Base-by-base conservation (phyloP, 2,113 vertebrate genomes). In the Panurus biarmicus region DNA sequence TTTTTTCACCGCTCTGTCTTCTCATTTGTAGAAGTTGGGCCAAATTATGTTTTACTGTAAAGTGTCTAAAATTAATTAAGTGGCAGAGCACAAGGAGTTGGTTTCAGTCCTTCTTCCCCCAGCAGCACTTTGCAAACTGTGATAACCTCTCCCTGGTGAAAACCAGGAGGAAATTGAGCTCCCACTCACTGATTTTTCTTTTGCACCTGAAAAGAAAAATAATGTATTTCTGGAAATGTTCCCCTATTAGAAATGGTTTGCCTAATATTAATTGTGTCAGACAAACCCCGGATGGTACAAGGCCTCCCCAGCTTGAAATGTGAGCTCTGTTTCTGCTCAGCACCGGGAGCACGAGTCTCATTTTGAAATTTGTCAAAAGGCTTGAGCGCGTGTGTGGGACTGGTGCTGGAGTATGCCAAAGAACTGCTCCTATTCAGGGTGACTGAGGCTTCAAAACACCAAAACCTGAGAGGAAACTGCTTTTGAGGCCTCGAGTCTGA, bases 11-110 rank as follows among this genome's bases (percentile, higher is more conserved):
- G 4, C 69, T 86, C 44, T 25, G 6, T 61, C 50, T 50, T 83
- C 77, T 90, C 60, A 28, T 83, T 56, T 71, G 36, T 70, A 80
- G 76, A 79, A 78, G 36, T 47, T 11, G 15, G 57, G 62, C 67
- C 87, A 90, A 92, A 87, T 47, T 51, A 33, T 42, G 23, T 80
- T 94, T 91, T 84, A 82, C 60, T 58, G 26, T 75, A 70, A 85
- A 90, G 60, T 35, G 47, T 50, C 75, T 84, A 48, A 92, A 95
- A 86, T 87, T 82, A 94, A 81, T 93, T 69, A 89, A 62, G 71
- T 74, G 40, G 38, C 51, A 77, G 62, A 89, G 33, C 45, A 42
- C 28, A 87, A 85, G n/a, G 61, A 93, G 50, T 14, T 67, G 40
- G 28, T 81, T 82, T 87, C 42, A 89, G 25, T 47, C 54, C 24